Conservation (phyloP, 1,140 invertebrate genomes). For the Trichonephila clavipes region DNA sequence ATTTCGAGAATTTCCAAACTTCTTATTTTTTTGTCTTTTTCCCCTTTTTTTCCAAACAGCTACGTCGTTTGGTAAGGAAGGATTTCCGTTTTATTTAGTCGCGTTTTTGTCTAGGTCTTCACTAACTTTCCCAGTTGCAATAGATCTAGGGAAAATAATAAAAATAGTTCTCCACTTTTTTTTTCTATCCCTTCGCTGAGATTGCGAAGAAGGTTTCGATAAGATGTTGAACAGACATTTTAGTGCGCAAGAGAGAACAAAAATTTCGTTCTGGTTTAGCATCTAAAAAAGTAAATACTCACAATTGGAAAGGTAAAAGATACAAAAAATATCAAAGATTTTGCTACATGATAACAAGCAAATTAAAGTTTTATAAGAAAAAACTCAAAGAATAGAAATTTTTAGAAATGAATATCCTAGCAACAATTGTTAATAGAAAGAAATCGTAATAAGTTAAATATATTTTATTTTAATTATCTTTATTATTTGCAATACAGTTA, state of each 20-base stretch:
- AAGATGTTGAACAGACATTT: too few relatives aligned
- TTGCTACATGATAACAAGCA: background rate
- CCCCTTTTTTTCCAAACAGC: constrained; percentile 20
- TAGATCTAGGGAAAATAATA: background rate
- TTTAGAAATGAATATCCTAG: too few relatives aligned
- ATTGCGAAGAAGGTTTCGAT: background rate
- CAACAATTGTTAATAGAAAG: too few relatives aligned
- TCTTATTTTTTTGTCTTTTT: background rate
- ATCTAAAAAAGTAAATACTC: too few relatives aligned
- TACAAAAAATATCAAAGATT: background rate
- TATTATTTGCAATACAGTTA: too few relatives aligned
- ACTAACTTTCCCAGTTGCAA: background rate
- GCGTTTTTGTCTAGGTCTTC: constrained; percentile 25
- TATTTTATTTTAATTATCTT: too few relatives aligned
- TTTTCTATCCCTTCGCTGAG: background rate
- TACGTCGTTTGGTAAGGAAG: constrained; percentile 2
- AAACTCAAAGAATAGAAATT: too few relatives aligned
- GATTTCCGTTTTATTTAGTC: constrained; percentile 22
- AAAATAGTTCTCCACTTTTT: background rate
- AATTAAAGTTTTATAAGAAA: too few relatives aligned
- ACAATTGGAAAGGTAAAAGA: background rate
- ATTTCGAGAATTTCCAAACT: constrained; percentile 35
- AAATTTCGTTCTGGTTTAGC: too few relatives aligned
- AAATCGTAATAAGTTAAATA: too few relatives aligned
- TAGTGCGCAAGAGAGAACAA: too few relatives aligned